phyloP scores from a whole-genome alignment of 2,797 vertebrate species.

The Helicolenus hilgendorfi region DNA sequence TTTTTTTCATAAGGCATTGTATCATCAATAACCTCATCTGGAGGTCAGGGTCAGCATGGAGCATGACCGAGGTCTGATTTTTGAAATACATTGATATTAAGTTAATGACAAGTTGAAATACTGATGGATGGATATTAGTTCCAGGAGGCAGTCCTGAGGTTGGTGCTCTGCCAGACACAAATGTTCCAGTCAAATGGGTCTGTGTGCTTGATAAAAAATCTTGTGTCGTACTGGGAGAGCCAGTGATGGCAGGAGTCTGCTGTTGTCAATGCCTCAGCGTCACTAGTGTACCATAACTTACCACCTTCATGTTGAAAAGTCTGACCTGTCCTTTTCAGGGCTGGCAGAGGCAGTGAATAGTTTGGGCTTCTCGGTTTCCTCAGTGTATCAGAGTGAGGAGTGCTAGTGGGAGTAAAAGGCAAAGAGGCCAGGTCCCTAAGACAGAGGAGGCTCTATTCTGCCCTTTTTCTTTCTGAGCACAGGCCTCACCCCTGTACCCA shows the following conservation, averaged over 20 bases:
- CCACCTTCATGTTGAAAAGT: background rate
- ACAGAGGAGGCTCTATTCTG: slow-evolving; percentile 76
- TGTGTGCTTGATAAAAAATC: slow-evolving; percentile 3
- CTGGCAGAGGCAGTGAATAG: slow-evolving; percentile 26
- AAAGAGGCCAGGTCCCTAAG: slow-evolving; percentile 73
- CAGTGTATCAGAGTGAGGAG: slow-evolving; percentile 83
- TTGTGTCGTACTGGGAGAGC: background rate
- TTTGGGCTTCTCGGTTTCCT: slow-evolving; percentile 55
- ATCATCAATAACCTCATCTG: slow-evolving; percentile 1
- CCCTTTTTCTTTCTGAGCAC: slow-evolving; percentile 74
- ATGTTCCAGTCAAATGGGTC: background rate
- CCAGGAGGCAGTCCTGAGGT: background rate
- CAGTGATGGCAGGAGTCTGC: background rate
- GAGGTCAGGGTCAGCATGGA: slow-evolving; percentile 12
- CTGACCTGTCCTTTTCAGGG: slow-evolving; percentile 28
- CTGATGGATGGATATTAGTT: background rate
- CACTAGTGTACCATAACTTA: background rate
- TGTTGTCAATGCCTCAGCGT: background rate
- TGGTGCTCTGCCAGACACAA: background rate
- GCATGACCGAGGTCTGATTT: background rate
- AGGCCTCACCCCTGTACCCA: slow-evolving; percentile 87
- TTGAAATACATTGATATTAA: background rate
- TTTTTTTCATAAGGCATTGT: slow-evolving; percentile 1
- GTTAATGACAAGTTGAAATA: background rate
- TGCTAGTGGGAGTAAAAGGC: slow-evolving; percentile 80